These are phyloP conservation scores for Hydrozoanthus gracilis DNA, from an alignment of 92 coral and sea anemone species.

Conservation along the genomic window DNA sequence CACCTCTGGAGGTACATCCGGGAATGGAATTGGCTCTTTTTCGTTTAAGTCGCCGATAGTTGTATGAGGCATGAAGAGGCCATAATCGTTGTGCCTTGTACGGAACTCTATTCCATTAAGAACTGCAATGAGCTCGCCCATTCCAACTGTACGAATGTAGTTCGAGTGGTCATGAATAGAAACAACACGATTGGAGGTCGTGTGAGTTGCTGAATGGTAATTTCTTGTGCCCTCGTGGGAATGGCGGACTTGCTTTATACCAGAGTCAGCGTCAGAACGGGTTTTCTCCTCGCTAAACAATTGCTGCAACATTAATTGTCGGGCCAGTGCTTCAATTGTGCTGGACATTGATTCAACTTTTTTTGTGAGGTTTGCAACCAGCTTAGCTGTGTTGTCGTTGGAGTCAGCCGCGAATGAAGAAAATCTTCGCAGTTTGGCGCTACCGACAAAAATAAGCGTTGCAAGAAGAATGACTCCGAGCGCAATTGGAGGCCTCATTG, in stretches of 20 bases:
- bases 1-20: constrained; percentile 87
- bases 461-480: too few relatives aligned
- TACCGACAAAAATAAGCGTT: too few relatives aligned
- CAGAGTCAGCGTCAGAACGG: constrained; percentile 78
- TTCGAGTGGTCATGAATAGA: constrained; percentile 90
- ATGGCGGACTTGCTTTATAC: constrained; percentile 69
- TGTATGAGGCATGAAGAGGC: constrained; percentile 75
- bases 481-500: too few relatives aligned
- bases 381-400: background rate
- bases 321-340: background rate
- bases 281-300: constrained; percentile 69
- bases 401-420: background rate
- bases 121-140: constrained; percentile 83
- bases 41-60: constrained; percentile 67
- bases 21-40: constrained; percentile 72
- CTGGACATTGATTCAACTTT: constrained; percentile 7
- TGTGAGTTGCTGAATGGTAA: constrained; percentile 67
- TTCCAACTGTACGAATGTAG: constrained; percentile 81
- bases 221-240: constrained; percentile 54
- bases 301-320: constrained; percentile 74
- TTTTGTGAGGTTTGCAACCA: background rate
- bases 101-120: constrained; percentile 91
- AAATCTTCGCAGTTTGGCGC: too few relatives aligned
- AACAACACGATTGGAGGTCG: constrained; percentile 45
- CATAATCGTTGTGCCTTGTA: constrained; percentile 91